Evolutionary conservation across 1,140 invertebrate species (phyloP).

Genomic region (Drosophila seguyi): DNA sequence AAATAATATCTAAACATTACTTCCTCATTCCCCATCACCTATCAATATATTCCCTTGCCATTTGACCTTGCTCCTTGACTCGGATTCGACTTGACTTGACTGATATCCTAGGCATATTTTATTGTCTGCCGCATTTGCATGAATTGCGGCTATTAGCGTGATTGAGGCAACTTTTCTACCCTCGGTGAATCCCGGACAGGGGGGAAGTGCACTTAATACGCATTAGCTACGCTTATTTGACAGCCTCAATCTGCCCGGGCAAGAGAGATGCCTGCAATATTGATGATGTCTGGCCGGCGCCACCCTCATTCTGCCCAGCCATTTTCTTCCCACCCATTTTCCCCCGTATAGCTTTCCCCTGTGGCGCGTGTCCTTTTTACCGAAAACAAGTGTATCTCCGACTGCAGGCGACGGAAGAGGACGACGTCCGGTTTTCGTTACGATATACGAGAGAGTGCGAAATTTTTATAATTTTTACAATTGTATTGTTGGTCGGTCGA

Average conservation of each 20-base stretch:
- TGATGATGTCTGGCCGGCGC: slow-evolving; percentile 64
- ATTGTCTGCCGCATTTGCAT: slow-evolving; percentile 71
- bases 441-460: slow-evolving; percentile 65
- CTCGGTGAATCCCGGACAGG: slow-evolving; percentile 21
- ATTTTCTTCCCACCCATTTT: slow-evolving; percentile 15
- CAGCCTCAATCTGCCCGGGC: slow-evolving; percentile 49
- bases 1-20: not conserved
- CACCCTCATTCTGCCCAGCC: not conserved
- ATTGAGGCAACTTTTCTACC: slow-evolving; percentile 50
- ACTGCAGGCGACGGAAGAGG: slow-evolving; percentile 43
- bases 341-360: not conserved
- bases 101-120: slow-evolving; percentile 59
- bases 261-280: slow-evolving; percentile 65
- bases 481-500: slow-evolving; percentile 78
- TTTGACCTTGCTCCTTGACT: slow-evolving; percentile 70
- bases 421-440: slow-evolving; percentile 64
- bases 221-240: slow-evolving; percentile 82
- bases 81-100: slow-evolving; percentile 48
- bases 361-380: slow-evolving; percentile 55
- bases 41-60: slow-evolving; percentile 19
- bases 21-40: not conserved
- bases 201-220: slow-evolving; percentile 81
- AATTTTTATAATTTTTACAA: slow-evolving; percentile 84
- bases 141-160: slow-evolving; percentile 66
- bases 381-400: slow-evolving; percentile 74